phyloP scores from a whole-genome alignment of 2,113 vertebrate species.

The Triplophysa tibetana region DNA sequence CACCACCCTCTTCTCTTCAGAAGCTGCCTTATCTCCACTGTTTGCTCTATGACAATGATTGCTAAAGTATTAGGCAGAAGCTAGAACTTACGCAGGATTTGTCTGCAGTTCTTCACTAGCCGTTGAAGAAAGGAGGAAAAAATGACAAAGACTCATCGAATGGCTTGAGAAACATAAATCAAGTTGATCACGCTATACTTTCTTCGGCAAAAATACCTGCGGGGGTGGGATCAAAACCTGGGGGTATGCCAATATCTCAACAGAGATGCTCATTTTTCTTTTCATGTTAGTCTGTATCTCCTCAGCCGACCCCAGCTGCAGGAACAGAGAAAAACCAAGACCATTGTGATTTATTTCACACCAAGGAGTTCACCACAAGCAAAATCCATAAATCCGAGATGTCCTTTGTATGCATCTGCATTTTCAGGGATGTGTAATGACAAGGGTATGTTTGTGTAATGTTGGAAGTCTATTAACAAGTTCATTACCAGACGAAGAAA shows the following conservation, averaged over 20 bases:
- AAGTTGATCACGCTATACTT: background rate
- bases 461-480: conserved; percentile 47
- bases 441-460: conserved; percentile 8
- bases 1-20: conserved; percentile 32
- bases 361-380: background rate
- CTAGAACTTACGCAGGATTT: background rate
- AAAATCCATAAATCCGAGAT: conserved; percentile 15
- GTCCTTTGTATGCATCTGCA: background rate
- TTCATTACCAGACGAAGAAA: conserved; percentile 52
- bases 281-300: background rate
- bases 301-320: background rate
- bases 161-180: background rate
- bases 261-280: background rate
- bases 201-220: background rate
- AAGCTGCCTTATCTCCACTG: conserved; percentile 22
- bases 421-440: conserved; percentile 23
- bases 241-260: background rate
- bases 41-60: conserved; percentile 10
- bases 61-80: conserved; percentile 9
- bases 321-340: background rate
- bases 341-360: conserved; percentile 20
- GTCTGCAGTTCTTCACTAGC: background rate
- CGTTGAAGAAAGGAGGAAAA: background rate
- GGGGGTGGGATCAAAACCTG: conserved; percentile 15
- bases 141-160: background rate